These are phyloP conservation scores for Imbricaverruca yamaguchii DNA, from an alignment of 2,888 invertebrate genomes.

Conservation along the genomic window DNA sequence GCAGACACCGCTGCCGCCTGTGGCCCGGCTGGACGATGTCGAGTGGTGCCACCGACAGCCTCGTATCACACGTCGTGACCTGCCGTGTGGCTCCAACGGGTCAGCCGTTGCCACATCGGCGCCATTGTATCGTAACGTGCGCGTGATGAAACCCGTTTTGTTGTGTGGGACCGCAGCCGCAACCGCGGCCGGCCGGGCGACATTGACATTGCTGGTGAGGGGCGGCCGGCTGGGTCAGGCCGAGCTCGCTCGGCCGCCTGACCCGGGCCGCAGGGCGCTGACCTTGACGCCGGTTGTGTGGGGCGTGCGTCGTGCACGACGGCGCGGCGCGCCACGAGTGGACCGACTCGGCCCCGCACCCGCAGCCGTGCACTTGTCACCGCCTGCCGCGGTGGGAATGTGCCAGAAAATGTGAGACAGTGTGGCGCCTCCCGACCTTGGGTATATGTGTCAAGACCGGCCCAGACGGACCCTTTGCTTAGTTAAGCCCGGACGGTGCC, in stretches of 20 bases:
- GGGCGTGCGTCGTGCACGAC: not conserved
- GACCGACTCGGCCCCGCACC: too few species aligned
- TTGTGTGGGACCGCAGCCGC: not conserved
- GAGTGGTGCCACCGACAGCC: not conserved
- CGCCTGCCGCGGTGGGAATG: too few species aligned
- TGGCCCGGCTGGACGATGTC: too few species aligned
- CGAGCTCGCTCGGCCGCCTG: not conserved
- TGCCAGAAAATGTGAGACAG: too few species aligned
- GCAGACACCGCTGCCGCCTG: too few species aligned
- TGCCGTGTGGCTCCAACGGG: not conserved
- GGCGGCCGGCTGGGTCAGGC: not conserved
- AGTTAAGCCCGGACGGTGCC: too few species aligned
- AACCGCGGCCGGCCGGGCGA: not conserved
- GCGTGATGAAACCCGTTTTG: constrained; percentile 9
- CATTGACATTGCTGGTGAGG: constrained; percentile 8
- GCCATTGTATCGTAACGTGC: constrained; percentile 13
- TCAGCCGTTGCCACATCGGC: not conserved
- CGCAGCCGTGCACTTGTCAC: too few species aligned
- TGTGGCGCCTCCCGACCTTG: too few species aligned
- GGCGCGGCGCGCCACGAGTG: too few species aligned
- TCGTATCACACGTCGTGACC: not conserved
- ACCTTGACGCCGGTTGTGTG: not conserved
- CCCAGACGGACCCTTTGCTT: too few species aligned
- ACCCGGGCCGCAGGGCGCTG: not conserved
- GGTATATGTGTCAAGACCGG: too few species aligned